Evolutionary conservation across 2,113 vertebrate species (phyloP).

Genomic region (Pionites leucogaster): DNA sequence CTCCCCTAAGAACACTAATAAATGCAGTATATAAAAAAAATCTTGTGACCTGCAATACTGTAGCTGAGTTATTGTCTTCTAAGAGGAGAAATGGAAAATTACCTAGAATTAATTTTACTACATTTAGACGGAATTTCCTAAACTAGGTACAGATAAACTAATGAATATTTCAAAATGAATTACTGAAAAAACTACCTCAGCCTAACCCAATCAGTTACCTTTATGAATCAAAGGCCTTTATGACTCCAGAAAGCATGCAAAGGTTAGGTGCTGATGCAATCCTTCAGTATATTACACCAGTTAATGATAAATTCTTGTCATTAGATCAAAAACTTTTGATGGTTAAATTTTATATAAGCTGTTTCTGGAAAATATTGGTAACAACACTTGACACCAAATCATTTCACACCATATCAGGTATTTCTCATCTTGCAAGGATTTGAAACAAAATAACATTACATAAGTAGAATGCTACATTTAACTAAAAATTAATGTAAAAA

Average conservation of each 20-base stretch:
- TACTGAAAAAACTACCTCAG: not conserved
- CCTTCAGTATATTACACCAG: not conserved
- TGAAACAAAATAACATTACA: not conserved
- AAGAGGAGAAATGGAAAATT: not conserved
- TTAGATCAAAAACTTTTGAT: not conserved
- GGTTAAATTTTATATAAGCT: not conserved
- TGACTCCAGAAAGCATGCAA: not conserved
- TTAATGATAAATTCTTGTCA: not conserved
- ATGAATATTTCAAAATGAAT: not conserved
- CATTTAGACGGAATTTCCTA: not conserved
- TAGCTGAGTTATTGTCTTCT: not conserved
- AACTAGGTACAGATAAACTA: not conserved
- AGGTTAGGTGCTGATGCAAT: not conserved
- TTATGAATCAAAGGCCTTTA: not conserved
- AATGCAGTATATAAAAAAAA: not conserved
- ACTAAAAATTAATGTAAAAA: not conserved
- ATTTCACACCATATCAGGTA: not conserved
- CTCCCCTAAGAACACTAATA: not conserved
- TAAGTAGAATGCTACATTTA: not conserved
- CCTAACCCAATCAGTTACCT: not conserved
- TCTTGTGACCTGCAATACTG: not conserved
- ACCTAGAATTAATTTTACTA: not conserved
- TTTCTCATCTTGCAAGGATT: not conserved
- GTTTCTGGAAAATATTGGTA: not conserved
- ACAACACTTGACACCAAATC: not conserved